Conservation (phyloP, 2,888 invertebrate species). For the Bellardia pandia region DNA sequence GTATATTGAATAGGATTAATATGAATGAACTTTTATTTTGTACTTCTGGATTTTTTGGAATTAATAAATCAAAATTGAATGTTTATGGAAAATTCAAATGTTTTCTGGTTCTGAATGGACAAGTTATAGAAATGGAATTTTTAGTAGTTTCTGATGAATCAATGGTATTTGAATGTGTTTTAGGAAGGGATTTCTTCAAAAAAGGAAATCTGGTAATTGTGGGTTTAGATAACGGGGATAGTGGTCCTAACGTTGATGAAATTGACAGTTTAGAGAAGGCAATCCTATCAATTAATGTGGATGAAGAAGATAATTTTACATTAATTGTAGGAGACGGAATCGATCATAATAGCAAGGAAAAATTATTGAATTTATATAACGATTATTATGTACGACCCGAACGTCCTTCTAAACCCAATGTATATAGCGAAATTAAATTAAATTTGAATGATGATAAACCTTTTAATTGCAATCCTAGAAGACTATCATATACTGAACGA, state of each 20-base stretch:
- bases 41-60: conserved; percentile 13
- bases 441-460: conserved; percentile 16
- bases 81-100: background rate
- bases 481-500: conserved; percentile 40
- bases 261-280: conserved; percentile 19
- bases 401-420: background rate
- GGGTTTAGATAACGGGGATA: background rate
- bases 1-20: background rate
- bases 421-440: conserved; percentile 28
- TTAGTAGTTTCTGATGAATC: conserved; percentile 35
- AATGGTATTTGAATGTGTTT: conserved; percentile 29
- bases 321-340: conserved; percentile 8
- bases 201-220: background rate
- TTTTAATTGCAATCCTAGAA: conserved; percentile 19
- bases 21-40: background rate
- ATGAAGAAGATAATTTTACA: background rate
- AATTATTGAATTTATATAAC: conserved; percentile 10
- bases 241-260: background rate
- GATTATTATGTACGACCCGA: conserved; percentile 39
- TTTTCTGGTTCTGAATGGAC: conserved; percentile 22
- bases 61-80: conserved; percentile 42
- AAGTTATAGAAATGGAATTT: conserved; percentile 5
- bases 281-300: conserved; percentile 28
- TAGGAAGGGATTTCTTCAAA: conserved; percentile 48
- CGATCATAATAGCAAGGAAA: background rate